A percentile compares a stretch with the other conserved stretches of the same genome.
Evolutionary conservation across 2,888 invertebrate species (phyloP).

Genomic region (Odiellus spinosus): DNA sequence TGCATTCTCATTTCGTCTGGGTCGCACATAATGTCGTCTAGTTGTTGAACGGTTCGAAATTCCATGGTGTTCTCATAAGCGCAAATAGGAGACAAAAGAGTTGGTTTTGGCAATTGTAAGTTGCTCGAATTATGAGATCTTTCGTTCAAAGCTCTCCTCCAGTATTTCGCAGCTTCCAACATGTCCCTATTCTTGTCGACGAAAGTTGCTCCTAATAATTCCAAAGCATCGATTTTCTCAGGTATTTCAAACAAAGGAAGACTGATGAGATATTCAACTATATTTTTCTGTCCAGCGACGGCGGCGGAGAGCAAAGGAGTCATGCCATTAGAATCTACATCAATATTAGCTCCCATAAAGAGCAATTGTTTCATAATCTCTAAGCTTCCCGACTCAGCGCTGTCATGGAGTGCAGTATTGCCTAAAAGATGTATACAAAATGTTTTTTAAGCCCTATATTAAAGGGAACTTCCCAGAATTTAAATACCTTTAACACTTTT

Average conservation of each 20-base stretch:
- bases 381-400: conserved; percentile 86
- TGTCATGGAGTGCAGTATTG: conserved; percentile 94
- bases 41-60: conserved; percentile 54
- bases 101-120: conserved; percentile 6
- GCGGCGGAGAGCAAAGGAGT: conserved; percentile 80
- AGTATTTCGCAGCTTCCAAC: conserved; percentile 69
- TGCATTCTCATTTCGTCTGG: conserved; percentile 94
- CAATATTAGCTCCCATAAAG: conserved; percentile 75
- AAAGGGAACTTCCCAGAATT: no score
- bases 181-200: conserved; percentile 93
- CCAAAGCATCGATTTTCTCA: conserved; percentile 66
- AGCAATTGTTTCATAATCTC: conserved; percentile 79
- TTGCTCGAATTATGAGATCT: conserved; percentile 39
- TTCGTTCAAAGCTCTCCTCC: conserved; percentile 81
- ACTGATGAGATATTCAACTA: conserved; percentile 78
- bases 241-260: conserved; percentile 47
- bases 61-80: conserved; percentile 81
- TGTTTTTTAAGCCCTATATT: no score
- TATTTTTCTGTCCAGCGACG: conserved; percentile 78
- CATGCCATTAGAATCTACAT: conserved; percentile 89
- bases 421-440: conserved; percentile 29
- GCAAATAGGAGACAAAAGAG: conserved; percentile 44
- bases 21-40: conserved; percentile 75
- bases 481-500: conserved; percentile 41
- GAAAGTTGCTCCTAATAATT: conserved; percentile 80